Evolutionary conservation across 2,888 invertebrate species (phyloP).

Genomic region (Diachrysia chrysitis): DNA sequence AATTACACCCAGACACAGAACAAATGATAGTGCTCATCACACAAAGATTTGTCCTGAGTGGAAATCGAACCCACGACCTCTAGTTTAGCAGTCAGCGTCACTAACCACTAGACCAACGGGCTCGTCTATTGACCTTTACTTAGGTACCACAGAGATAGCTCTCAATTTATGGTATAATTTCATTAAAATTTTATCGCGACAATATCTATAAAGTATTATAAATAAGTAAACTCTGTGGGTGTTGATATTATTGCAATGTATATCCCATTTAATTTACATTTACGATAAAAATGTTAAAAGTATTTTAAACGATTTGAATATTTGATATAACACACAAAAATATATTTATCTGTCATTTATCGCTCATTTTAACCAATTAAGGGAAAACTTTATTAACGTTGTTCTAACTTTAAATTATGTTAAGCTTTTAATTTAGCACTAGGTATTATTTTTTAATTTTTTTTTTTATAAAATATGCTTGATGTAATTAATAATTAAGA

Average conservation of each 20-base stretch:
- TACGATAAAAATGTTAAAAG: constrained; percentile 19
- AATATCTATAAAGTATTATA: constrained; percentile 31
- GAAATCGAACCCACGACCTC: too few species aligned
- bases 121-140: constrained; percentile 33
- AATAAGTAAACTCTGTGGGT: constrained; percentile 39
- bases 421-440: neutral
- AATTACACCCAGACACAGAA: too few species aligned
- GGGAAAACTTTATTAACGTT: constrained; percentile 6
- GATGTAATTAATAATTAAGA: too few species aligned
- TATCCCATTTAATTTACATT: constrained; percentile 42
- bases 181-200: constrained; percentile 46
- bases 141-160: neutral
- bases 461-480: neutral
- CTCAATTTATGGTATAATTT: constrained; percentile 32
- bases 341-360: constrained; percentile 3
- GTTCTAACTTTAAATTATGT: neutral
- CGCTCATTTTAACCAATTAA: constrained; percentile 27
- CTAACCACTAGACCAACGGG: too few species aligned
- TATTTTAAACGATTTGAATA: constrained; percentile 18
- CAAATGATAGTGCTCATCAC: too few species aligned
- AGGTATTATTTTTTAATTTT: too few species aligned
- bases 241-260: constrained; percentile 25
- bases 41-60: too few species aligned
- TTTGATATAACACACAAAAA: too few species aligned
- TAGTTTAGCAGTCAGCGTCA: too few species aligned